These are phyloP conservation scores for Dicyrtoma fusca DNA, from an alignment of 2,888 invertebrate species.

Conservation along the genomic window DNA sequence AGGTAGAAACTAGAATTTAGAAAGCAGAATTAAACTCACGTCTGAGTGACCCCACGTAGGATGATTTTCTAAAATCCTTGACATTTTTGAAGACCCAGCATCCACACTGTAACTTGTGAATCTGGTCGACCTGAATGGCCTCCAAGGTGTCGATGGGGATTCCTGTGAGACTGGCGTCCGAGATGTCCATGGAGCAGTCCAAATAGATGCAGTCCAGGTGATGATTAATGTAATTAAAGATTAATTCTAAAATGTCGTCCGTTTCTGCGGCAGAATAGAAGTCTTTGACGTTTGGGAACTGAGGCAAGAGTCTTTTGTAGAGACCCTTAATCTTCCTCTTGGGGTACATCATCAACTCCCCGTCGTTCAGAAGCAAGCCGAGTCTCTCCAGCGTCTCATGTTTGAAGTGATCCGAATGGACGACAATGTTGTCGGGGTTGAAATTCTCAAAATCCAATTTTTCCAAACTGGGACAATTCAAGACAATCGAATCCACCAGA, in stretches of 20 bases:
- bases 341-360: neutral
- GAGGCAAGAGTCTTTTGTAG: conserved; percentile 12
- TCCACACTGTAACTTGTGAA: conserved; percentile 11
- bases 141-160: conserved; percentile 19
- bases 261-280: conserved; percentile 20
- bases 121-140: conserved; percentile 21
- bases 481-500: conserved; percentile 2
- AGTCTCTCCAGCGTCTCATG: conserved; percentile 3
- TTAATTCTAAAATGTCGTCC: conserved; percentile 22
- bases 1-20: too few species aligned
- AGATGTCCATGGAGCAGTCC: conserved; percentile 9
- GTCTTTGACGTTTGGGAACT: conserved; percentile 30
- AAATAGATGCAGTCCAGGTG: neutral
- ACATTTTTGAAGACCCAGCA: conserved; percentile 7
- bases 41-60: too few species aligned
- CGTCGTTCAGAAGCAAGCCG: neutral
- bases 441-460: conserved; percentile 15
- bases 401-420: neutral
- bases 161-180: conserved; percentile 7
- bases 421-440: conserved; percentile 18
- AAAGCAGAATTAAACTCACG: too few species aligned
- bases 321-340: conserved; percentile 18
- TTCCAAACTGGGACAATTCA: conserved; percentile 2
- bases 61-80: neutral
- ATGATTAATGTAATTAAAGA: neutral